Evolutionary conservation across 2,888 invertebrate species (phyloP).

Genomic region (Onthophagus sagittarius): DNA sequence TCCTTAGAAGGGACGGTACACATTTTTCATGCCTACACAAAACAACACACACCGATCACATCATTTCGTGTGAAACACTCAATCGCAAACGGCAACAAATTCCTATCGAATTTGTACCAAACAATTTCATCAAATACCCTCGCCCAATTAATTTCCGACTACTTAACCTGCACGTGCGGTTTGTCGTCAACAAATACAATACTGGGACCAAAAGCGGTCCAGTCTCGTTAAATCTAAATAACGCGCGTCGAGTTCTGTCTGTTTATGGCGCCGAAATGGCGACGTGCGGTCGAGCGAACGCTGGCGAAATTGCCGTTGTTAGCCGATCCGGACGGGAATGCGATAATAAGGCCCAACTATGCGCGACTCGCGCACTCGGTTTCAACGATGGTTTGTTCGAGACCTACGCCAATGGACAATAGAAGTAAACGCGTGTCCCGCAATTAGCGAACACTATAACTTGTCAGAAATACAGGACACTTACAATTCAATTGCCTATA

Average conservation of each 20-base stretch:
- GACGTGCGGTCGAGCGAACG: neutral
- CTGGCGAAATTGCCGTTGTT: neutral
- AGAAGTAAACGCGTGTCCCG: neutral
- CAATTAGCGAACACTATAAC: neutral
- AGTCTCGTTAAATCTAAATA: neutral
- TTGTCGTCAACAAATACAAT: neutral
- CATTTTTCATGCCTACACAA: neutral
- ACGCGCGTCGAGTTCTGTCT: neutral
- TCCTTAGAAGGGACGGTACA: too few relatives aligned
- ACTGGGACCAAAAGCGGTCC: neutral
- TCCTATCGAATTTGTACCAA: neutral
- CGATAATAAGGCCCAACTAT: neutral
- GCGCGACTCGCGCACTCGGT: neutral
- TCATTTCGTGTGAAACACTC: too few relatives aligned
- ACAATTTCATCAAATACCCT: neutral
- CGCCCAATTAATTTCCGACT: neutral
- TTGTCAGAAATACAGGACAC: neutral
- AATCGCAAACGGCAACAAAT: neutral
- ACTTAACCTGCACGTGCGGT: neutral
- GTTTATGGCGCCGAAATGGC: neutral
- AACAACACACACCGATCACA: too few relatives aligned
- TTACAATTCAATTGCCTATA: too few relatives aligned
- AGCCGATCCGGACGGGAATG: neutral
- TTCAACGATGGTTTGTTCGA: neutral
- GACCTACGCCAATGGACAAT: neutral